Conservation (phyloP, 2,888 invertebrate genomes). For the Drosophila kanekoi region DNA sequence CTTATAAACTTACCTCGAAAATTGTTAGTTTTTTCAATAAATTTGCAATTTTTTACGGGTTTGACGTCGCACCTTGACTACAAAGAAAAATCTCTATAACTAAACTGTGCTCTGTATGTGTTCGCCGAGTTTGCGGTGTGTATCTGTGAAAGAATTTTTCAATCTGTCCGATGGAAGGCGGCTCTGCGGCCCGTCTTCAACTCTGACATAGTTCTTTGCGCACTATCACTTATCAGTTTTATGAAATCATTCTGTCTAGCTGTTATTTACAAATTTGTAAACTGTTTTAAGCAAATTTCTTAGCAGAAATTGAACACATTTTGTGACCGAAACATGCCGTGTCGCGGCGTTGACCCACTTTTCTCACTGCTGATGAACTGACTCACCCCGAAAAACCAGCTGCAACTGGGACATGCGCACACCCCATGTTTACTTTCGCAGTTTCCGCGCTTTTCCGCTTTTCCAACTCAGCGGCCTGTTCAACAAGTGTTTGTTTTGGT, state of each 20-base stretch:
- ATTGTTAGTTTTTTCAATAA: constrained; percentile 84
- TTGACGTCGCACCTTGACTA: constrained; percentile 71
- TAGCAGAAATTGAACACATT: constrained; percentile 2
- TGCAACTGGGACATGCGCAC: constrained; percentile 71
- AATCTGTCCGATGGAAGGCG: constrained; percentile 33
- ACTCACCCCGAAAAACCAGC: constrained; percentile 62
- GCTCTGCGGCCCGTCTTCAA: not conserved
- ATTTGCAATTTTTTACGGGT: constrained; percentile 84
- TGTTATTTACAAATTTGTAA: not conserved
- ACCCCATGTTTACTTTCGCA: constrained; percentile 56
- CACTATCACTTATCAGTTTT: no score
- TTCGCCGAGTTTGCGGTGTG: constrained; percentile 43
- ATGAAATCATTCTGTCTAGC: not conserved
- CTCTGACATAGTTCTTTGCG: not conserved
- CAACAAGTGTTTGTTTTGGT: constrained; percentile 79
- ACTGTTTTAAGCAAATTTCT: not conserved
- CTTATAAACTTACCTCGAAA: constrained; percentile 81
- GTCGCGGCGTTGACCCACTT: constrained; percentile 66
- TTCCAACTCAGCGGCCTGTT: constrained; percentile 7
- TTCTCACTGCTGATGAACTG: constrained; percentile 48
- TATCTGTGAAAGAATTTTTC: constrained; percentile 62
- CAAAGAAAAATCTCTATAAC: constrained; percentile 80
- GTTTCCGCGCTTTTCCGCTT: constrained; percentile 37
- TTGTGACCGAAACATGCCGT: constrained; percentile 11
- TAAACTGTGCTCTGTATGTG: constrained; percentile 58